Base-by-base conservation (phyloP, 1,140 invertebrate species). In the Heliconius hermathena region DNA sequence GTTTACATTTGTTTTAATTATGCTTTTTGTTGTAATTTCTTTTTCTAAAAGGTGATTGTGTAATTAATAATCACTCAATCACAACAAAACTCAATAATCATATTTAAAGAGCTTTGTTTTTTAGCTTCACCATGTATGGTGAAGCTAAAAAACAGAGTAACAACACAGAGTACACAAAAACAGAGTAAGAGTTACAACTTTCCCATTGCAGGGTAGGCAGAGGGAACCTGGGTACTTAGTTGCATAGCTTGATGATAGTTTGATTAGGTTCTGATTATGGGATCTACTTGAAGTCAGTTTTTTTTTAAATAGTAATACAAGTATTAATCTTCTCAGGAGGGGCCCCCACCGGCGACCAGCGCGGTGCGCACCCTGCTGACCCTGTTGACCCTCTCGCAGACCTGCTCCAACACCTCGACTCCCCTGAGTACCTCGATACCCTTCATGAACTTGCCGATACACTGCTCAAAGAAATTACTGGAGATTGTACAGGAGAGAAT, bases 341-440 rank as follows among this genome's bases (percentile, higher is more conserved):
- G 95, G 94, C 94, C 94, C 95, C 95, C 95, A 94, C 93, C 95
- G 96, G 94, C 95, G 89, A 89, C 94, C 84, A 91, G 87, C 82
- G 93, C 95, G 88, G 94, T 95, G 57, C 95, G 97, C 95, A 96
- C 96, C 95, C 96, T 97, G 89, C 93, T 97, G 90, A 95, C 96
- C 84, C 96, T 97, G 86, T 97, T 96, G 95, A 96, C 97, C 95
- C 97, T 97, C 95, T 97, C 96, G 95, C 97, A 95, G 97, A 97
- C 95, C 93, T 97, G 94, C 96, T 97, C 95, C 95, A 95, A 81
- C 96, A 96, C 85, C 92, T 97, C 92, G 95, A 96, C 91, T 95
- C 95, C 41, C 95, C 96, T 81, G 95, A 96, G 81, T 96, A 97
- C 93, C 95, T 97, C 88, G 95, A 96, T 81, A 95, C 96, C 89